Evolutionary conservation across 2,888 invertebrate species (phyloP), one percentile per base, ranked within the genome.

Genomic region (Antitype chi): DNA sequence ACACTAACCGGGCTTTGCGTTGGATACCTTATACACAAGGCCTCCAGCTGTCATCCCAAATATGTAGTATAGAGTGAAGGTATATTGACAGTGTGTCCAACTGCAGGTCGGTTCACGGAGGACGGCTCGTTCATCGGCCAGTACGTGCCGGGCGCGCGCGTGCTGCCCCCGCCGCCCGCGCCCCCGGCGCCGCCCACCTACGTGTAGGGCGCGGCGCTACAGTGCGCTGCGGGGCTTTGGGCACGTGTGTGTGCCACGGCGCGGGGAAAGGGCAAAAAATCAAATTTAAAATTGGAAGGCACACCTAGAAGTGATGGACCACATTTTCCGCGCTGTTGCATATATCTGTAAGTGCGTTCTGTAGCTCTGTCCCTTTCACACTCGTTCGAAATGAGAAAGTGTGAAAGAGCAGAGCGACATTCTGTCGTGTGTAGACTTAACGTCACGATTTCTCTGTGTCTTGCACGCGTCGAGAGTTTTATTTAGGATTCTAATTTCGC

Each of bases 111-210:
- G 89, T 99, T 99, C 97, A 99, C 99, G 86, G 99, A 99, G 97
- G 99, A 99, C 96, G 99, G 99, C 69, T 99, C 99, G 84, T 99
- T 99, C 97, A 99, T 99, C 94, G 99, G 99, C 68, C 99, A 99
- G 96, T 99, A 99, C 96, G 99, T 99, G 92, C 98, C 98, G 78
- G 98, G 98, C 88, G 98, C 98, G 91, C 97, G 98, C 91, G 98
- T 97, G 91, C 97, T 98, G 86, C 95, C 95, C 52, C 94, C 96
- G 7, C 93, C 96, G 1, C 94, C 95, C 64, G 87, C 92, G 70
- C 92, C 92, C 89, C 87, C 88, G 57, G 91, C 32, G 68, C 82
- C 86, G 13, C 81, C 94, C 88, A 94, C 94, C 0, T 95, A 94
- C 91, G 95, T 94, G 47, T 93, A 92, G 84, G 6, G 43, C n/a